These are phyloP conservation scores for Platycheirus rosarum DNA, from an alignment of 2,888 invertebrate genomes.

Conservation along the genomic window DNA sequence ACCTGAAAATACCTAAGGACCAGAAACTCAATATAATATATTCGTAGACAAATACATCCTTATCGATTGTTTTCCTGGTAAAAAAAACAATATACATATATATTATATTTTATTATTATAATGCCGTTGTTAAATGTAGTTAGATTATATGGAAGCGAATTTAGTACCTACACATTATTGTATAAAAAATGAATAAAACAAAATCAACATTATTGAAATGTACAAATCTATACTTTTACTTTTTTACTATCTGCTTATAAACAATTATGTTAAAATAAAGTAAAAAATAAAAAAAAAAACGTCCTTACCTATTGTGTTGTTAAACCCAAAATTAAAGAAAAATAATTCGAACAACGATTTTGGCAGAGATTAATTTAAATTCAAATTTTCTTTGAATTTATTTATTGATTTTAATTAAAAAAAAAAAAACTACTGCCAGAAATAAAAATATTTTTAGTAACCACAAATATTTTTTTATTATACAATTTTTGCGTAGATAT, in stretches of 20 bases:
- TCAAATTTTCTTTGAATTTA: conserved; percentile 35
- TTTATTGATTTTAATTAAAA: conserved; percentile 15
- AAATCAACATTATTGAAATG: conserved; percentile 42
- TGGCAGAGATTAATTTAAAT: conserved; percentile 22
- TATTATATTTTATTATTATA: conserved; percentile 19
- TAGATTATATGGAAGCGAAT: conserved; percentile 56
- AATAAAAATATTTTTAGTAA: conserved; percentile 36
- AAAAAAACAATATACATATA: conserved; percentile 31
- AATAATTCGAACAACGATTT: neutral
- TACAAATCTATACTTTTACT: conserved; percentile 39
- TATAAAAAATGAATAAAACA: conserved; percentile 40
- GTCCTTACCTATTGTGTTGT: conserved; percentile 12
- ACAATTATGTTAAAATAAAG: conserved; percentile 39
- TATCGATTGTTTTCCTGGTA: conserved; percentile 5
- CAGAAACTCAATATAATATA: conserved; percentile 12
- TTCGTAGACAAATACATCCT: conserved; percentile 9
- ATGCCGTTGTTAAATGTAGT: conserved; percentile 63
- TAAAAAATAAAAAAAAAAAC: no score
- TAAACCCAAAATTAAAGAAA: conserved; percentile 18
- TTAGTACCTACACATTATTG: conserved; percentile 44
- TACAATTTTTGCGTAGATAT: conserved; percentile 1
- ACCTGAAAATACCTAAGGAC: conserved; percentile 17
- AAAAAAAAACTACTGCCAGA: conserved; percentile 64
- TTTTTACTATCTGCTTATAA: conserved; percentile 26
- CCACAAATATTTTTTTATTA: conserved; percentile 44